Percentiles rank a stretch among this genome's conserved stretches.
Conservation (phyloP, 2,797 vertebrate genomes). For the Cetoscarus ocellatus region DNA sequence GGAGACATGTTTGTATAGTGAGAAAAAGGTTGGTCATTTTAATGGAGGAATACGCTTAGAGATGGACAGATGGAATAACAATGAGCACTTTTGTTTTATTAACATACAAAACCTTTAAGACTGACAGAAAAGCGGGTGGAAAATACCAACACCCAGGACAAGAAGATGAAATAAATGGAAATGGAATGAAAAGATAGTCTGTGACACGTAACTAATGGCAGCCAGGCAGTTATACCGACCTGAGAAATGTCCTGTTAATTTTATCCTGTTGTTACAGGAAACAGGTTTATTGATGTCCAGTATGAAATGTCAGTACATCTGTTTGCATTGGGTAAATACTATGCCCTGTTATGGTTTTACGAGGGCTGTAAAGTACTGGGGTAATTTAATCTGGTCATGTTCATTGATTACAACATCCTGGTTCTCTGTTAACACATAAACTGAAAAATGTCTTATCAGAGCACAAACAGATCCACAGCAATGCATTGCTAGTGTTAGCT, state of each 20-base stretch:
- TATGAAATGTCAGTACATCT: not conserved
- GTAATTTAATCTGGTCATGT: too few relatives aligned
- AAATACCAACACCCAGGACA: constrained; percentile 34
- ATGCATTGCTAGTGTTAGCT: too few relatives aligned
- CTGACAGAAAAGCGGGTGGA: constrained; percentile 31
- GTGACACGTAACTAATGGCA: constrained; percentile 29
- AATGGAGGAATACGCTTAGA: constrained; percentile 61
- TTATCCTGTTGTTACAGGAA: not conserved
- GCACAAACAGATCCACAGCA: too few relatives aligned
- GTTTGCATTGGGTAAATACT: not conserved
- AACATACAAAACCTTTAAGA: constrained; percentile 56
- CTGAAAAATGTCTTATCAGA: too few relatives aligned
- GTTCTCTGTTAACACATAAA: too few relatives aligned
- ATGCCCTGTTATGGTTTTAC: not conserved
- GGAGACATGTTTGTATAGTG: constrained; percentile 29
- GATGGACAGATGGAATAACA: constrained; percentile 69
- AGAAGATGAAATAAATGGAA: constrained; percentile 27
- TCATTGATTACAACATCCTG: too few relatives aligned
- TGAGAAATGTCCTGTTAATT: constrained; percentile 35
- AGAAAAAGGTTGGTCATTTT: constrained; percentile 34
- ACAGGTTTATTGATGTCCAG: not conserved
- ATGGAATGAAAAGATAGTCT: constrained; percentile 40
- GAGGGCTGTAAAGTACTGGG: too few relatives aligned
- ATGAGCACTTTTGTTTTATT: constrained; percentile 71
- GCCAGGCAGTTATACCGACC: not conserved